Base-by-base conservation (phyloP, 2,797 vertebrate genomes). In the Masticophis lateralis region DNA sequence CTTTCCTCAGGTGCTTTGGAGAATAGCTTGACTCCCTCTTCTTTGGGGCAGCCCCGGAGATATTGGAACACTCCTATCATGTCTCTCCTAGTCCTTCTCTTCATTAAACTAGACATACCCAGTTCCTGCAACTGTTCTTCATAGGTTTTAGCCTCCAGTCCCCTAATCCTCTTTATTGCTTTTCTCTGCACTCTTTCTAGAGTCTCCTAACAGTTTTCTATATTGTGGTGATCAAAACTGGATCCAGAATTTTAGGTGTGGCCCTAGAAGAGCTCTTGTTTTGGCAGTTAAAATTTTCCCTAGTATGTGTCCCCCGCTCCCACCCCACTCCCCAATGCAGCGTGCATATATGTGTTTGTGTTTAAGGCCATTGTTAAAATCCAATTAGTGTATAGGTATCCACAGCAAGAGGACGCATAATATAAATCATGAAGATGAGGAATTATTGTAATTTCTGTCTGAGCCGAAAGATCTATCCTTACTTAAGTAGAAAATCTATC, bases 31-130 rank as follows among this genome's bases (percentile, higher is more conserved):
- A 51, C 47, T 8, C 47, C 47, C 47, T 51, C 47, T 51, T 51
- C 47, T 51, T 51, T 51, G 47, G 0, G 47, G 47, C 47, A 51
- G 1, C 47, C 47, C 6, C 6, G 7, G 47, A 51, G 47, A 51
- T 51, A 7, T 8, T 0, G 47, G 47, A 7, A 51, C 0, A 1
- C 6, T 51, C 0, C 6, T 51, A 51, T 51, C 47, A 51, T 51
- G 7, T 51, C 7, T 51, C 47, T 6, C 1, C 47, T 51, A 51
- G 47, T 51, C 47, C 47, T 51, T 51, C 51, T 53, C 3, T 53
- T 10, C 51, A 53, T 53, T 10, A 53, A 10, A 53, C 51, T 53
- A 53, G 9, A 53, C 9, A 53, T 53, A 10, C 51, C 9, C 51
- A 53, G 0, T 53, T 53, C 47, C 47, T 8, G 47, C 47, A 51